Evolutionary conservation across 2,797 vertebrate species (phyloP), one percentile per base, ranked within the genome.

Genomic region (Sebastes taczanowskii): DNA sequence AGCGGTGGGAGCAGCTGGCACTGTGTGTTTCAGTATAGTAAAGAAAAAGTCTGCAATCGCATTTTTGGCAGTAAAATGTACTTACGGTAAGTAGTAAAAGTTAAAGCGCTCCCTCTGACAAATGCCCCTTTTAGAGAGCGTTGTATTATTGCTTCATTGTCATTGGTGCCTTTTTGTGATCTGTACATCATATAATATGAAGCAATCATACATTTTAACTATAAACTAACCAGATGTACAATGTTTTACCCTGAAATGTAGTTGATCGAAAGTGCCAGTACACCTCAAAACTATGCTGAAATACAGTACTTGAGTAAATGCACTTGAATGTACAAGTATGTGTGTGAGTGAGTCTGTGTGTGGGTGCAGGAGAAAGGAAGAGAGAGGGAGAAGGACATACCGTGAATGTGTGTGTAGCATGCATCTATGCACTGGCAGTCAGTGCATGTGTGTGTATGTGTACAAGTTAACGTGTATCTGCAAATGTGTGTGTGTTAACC

Each of bases 361-460:
- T 71, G 69, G 77, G 77, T 77, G 65, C 23, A 73, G 56, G 11
- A 67, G 42, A 53, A 74, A 71, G 7, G 46, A 30, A 71, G 71
- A 53, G 29, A 76, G 52, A 32, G 11, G 35, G 55, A 77, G 42
- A 84, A 68, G 65, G 32, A 71, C 22, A 42, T 27, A 16, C 18
- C 77, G 62, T 74, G 71, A 49, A 58, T 77, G 56, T 69, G 70
- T 78, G 68, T 80, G 77, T 59, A 70, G 64, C 38, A 74, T 58
- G 71, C 59, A 71, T 87, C 63, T 84, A 81, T 88, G 82, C 71
- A 55, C 71, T 23, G 22, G n/a, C 13, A 25, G 13, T 75, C 22
- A 60, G 42, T 80, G 4, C 38, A 56, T 27, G 23, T 60, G 61
- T 25, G 30, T 80, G 71, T 71, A 52, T 16, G 46, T 55, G 38